phyloP scores from a whole-genome alignment of 2,888 invertebrate species.

The Archaeoteleia sp. region DNA sequence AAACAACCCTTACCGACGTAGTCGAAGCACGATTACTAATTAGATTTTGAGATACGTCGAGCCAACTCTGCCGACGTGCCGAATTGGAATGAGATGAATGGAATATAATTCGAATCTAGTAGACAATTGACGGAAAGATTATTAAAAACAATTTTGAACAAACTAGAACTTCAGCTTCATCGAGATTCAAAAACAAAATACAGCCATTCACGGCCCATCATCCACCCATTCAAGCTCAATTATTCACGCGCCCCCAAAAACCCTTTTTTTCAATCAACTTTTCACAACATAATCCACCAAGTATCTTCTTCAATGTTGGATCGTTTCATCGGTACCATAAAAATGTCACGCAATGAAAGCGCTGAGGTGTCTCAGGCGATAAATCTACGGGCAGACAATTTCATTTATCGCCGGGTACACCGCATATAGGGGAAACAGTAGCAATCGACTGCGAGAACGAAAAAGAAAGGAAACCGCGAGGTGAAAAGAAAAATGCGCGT shows the following conservation, averaged over 20 bases:
- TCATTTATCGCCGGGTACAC: constrained; percentile 30
- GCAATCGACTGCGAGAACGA: constrained; percentile 32
- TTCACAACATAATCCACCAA: neutral
- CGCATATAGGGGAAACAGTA: constrained; percentile 17
- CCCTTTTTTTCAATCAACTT: no score
- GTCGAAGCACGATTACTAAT: constrained; percentile 22
- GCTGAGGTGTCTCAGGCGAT: constrained; percentile 12
- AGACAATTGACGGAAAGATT: no score
- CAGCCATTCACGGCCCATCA: no score
- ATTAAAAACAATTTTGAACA: no score
- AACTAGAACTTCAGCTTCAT: no score
- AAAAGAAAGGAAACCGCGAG: constrained; percentile 31
- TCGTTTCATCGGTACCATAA: constrained; percentile 13
- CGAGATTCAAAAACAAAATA: no score
- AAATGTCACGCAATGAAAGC: constrained; percentile 20
- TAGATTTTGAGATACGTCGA: constrained; percentile 28
- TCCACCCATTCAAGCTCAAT: no score
- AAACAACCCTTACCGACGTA: constrained; percentile 13
- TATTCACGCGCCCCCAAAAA: no score
- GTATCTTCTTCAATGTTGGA: constrained; percentile 3
- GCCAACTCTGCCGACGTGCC: constrained; percentile 16
- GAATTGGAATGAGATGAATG: constrained; percentile 4
- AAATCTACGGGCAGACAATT: constrained; percentile 46
- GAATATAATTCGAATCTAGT: no score
- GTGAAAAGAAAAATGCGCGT: constrained; percentile 24